Evolutionary conservation across 2,797 vertebrate genomes (phyloP).

Genomic region (Tympanoctomys barrerae): DNA sequence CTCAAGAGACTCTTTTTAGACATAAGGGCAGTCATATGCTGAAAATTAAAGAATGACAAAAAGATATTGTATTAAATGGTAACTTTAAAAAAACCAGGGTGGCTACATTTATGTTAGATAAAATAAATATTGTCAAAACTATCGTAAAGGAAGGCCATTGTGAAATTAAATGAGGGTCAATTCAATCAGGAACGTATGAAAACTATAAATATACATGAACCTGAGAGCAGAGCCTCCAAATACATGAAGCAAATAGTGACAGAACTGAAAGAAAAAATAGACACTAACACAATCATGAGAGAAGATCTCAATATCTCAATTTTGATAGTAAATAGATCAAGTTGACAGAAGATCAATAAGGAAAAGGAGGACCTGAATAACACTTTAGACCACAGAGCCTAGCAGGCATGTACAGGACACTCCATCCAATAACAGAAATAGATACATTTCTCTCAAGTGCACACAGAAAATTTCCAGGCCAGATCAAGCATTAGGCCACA

Average conservation of each 20-base stretch:
- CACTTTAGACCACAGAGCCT: background rate
- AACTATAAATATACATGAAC: background rate
- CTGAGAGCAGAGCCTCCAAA: background rate
- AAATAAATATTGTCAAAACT: constrained; percentile 12
- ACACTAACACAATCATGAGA: background rate
- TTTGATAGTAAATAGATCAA: background rate
- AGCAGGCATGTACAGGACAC: background rate
- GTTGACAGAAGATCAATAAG: background rate
- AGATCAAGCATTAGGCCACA: background rate
- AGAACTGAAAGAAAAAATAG: constrained; percentile 12
- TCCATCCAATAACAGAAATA: background rate
- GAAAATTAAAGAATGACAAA: background rate
- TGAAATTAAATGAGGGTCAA: background rate
- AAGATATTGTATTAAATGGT: background rate
- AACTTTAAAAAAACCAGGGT: background rate
- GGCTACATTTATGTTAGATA: background rate
- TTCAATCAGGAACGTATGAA: background rate
- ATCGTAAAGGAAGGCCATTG: background rate
- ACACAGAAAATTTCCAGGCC: background rate
- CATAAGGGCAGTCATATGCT: background rate
- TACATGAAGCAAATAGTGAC: background rate
- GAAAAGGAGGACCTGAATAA: background rate
- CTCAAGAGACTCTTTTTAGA: background rate
- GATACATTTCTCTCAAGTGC: background rate
- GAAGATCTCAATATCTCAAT: background rate